phyloP scores from a whole-genome alignment of 64 coral and sea anemone genomes.

The Anthopleura sola region DNA sequence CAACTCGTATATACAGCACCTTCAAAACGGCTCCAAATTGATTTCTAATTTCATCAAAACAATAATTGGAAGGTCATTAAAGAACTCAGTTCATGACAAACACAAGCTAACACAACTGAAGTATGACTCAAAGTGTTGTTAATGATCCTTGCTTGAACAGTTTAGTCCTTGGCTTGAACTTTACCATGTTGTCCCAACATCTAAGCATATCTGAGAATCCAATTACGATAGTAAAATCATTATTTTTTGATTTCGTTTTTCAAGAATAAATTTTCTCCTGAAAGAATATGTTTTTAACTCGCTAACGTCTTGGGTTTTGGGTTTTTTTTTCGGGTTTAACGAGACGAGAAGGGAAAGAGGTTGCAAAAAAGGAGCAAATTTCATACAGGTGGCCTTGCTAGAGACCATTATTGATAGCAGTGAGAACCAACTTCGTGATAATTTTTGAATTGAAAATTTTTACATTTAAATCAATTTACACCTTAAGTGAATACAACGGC shows the following conservation, averaged over 20 bases:
- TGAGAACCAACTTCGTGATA: background rate
- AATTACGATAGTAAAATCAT: too few relatives aligned
- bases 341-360: background rate
- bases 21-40: constrained; percentile 87
- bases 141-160: background rate
- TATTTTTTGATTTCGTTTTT: background rate
- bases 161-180: background rate
- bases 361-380: background rate
- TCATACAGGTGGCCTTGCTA: constrained; percentile 3
- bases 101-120: constrained; percentile 11
- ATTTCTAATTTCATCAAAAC: constrained; percentile 98
- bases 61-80: constrained; percentile 89
- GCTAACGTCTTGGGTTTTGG: background rate
- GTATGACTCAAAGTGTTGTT: background rate
- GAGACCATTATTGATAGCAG: background rate
- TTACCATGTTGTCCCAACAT: background rate
- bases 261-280: background rate
- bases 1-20: constrained; percentile 52
- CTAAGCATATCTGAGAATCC: background rate
- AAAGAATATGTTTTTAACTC: background rate
- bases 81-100: constrained; percentile 2
- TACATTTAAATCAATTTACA: constrained; percentile 19
- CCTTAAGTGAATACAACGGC: constrained; percentile 6
- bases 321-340: background rate
- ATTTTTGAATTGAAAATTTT: constrained; percentile 16